These are phyloP conservation scores for Prorops nasuta DNA, from an alignment of 1,140 invertebrate species.

Conservation along the genomic window DNA sequence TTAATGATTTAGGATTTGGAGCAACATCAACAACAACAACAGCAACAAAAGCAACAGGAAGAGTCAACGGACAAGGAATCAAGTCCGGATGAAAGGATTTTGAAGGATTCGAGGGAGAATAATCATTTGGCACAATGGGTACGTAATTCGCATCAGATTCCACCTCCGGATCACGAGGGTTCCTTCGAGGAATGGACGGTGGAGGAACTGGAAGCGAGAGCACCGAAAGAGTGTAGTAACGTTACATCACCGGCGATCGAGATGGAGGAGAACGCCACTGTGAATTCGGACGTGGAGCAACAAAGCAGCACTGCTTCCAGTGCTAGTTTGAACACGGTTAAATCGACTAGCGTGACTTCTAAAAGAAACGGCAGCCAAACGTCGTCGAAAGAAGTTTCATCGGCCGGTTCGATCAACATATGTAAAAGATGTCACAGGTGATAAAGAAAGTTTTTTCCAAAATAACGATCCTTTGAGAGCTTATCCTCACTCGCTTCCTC, in stretches of 20 bases:
- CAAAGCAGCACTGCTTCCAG: conserved; percentile 52
- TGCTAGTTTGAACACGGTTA: conserved; percentile 50
- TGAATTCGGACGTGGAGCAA: conserved; percentile 47
- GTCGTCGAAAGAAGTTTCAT: conserved; percentile 44
- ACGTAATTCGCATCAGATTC: conserved; percentile 52
- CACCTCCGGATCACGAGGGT: conserved; percentile 52
- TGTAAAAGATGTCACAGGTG: conserved; percentile 64
- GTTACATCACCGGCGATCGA: conserved; percentile 19
- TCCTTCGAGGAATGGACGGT: conserved; percentile 67
- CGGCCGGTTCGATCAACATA: conserved; percentile 61
- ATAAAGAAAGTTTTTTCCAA: conserved; percentile 1
- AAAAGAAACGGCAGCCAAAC: conserved; percentile 38
- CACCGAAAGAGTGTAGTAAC: conserved; percentile 30
- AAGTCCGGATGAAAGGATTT: conserved; percentile 49
- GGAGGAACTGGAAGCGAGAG: conserved; percentile 48
- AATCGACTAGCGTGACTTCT: conserved; percentile 50
- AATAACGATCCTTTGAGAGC: background rate
- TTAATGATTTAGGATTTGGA: no score
- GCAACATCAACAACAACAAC: no score
- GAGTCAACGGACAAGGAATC: conserved; percentile 60
- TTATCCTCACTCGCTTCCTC: background rate
- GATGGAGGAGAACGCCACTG: conserved; percentile 35
- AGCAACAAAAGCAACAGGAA: conserved; percentile 39
- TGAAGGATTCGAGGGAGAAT: conserved; percentile 38
- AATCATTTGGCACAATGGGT: conserved; percentile 74